Base-by-base conservation (phyloP, 2,113 vertebrate species). In the Pipra filicauda region DNA sequence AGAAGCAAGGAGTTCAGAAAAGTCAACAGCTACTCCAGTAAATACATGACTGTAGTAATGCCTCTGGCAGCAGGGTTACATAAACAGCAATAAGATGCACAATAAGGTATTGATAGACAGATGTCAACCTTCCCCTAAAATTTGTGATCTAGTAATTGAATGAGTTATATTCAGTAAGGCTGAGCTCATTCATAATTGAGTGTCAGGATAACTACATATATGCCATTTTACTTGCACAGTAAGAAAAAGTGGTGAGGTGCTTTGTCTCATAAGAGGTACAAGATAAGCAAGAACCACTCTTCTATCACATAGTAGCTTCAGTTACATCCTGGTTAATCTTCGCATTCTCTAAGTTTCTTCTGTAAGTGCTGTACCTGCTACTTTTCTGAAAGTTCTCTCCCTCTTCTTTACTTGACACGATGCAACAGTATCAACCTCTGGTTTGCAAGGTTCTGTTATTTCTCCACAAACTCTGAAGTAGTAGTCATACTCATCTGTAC, bases 391-490 rank as follows among this genome's bases (percentile, higher is more conserved):
- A 27, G 3, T 1, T 16, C 2, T 69, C 0, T 91, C n/a, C 23
- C 1, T 83, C 58, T 57, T 97, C 96, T 98, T 98, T 35, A 98
- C 97, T 97, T 99, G 99, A 86, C 99, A 99, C 0, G 99, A 98
- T 0, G 99, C 98, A 67, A 99, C 98, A 0, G 5, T 2, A 9
- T 1, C 81, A 73, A 2, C 4, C 8, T 3, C 46, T 61, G 28
- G 4, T 20, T 48, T 14, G 93, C 99, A 99, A 39, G 97, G 30
- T 1, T 57, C 43, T 5, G 23, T 62, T n/a, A 99, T 95, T 71
- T 92, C 89, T 28, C 97, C 98, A 27, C 99, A 99, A 39, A 99
- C 97, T 5, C 98, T 98, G 92, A 99, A 98, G 95, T 99, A 97
- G 96, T 99, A 99, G 54, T 87, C 98, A 59, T 99, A 99, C 28